phyloP scores from a whole-genome alignment of 2,797 vertebrate species.

The Salmo trutta region DNA sequence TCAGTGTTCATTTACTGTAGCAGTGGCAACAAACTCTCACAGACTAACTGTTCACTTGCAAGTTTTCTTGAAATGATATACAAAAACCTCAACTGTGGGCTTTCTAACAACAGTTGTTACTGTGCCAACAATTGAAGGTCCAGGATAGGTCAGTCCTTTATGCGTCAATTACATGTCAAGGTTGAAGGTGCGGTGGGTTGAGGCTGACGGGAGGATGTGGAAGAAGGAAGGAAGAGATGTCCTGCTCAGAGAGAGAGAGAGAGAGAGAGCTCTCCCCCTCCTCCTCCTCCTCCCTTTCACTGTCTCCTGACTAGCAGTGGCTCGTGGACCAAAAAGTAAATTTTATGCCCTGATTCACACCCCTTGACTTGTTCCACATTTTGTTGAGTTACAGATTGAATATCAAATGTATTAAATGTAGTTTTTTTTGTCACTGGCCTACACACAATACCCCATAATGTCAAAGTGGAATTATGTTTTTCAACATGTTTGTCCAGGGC shows the following conservation, averaged over 20 bases:
- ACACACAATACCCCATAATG: no score
- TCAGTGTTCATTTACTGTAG: neutral
- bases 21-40: no score
- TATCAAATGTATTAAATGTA: no score
- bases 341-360: no score
- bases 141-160: neutral
- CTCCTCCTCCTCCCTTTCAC: neutral
- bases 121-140: neutral
- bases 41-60: neutral
- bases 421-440: no score
- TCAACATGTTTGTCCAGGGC: no score
- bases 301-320: slow-evolving; percentile 7
- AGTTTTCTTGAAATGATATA: neutral
- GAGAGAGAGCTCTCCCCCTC: neutral
- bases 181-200: neutral
- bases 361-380: no score
- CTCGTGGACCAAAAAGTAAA: no score
- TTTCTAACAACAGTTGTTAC: neutral
- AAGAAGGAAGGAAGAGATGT: slow-evolving; percentile 42
- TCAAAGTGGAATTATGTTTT: no score
- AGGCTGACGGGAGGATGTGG: slow-evolving; percentile 41
- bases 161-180: neutral
- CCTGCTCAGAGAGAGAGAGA: slow-evolving; percentile 3
- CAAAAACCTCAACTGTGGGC: neutral
- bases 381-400: no score